Conservation (phyloP, 2,888 invertebrate genomes). For the Agrochola lota region DNA sequence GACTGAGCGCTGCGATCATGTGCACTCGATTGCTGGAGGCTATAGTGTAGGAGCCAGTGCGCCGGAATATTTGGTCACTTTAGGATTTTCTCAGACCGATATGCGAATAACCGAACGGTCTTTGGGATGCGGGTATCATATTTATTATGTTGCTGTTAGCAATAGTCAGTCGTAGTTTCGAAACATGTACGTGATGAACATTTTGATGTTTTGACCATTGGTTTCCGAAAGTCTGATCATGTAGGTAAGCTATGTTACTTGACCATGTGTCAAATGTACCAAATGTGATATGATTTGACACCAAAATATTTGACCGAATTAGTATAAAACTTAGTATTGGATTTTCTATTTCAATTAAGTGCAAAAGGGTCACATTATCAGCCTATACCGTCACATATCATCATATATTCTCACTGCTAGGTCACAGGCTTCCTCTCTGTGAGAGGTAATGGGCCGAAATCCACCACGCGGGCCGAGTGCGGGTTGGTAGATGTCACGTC, state of each 20-base stretch:
- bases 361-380: background rate
- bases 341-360: too few species aligned
- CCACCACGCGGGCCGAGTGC: too few species aligned
- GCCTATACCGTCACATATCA: too few species aligned
- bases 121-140: background rate
- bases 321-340: background rate
- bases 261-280: background rate
- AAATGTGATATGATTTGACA: background rate
- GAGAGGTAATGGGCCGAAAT: too few species aligned
- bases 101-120: background rate
- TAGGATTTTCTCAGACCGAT: background rate
- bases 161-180: background rate
- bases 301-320: background rate
- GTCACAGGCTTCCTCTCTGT: too few species aligned
- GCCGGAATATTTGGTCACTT: background rate
- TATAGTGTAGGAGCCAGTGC: slow-evolving; percentile 34
- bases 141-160: background rate
- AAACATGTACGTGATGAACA: background rate
- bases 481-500: too few species aligned
- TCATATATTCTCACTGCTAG: too few species aligned
- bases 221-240: background rate
- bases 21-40: slow-evolving; percentile 58
- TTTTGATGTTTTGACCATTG: background rate
- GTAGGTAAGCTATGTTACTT: background rate
- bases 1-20: slow-evolving; percentile 59